Conservation (phyloP, 2,113 vertebrate genomes). For the Chloebia gouldiae region DNA sequence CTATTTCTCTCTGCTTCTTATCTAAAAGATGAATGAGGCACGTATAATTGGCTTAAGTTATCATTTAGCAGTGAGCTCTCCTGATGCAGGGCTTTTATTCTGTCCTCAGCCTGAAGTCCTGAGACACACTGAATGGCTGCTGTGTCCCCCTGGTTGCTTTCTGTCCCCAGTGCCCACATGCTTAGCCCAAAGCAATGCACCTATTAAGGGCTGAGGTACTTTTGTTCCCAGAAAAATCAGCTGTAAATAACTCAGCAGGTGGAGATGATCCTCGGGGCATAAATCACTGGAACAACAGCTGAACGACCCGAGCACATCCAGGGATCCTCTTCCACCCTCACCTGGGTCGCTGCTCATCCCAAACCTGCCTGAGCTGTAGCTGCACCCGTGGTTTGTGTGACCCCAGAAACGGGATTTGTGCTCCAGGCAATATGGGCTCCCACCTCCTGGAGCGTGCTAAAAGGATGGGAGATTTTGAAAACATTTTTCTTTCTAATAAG, state of each 20-base stretch:
- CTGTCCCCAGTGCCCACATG: background rate
- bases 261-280: background rate
- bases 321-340: background rate
- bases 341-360: background rate
- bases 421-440: background rate
- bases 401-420: background rate
- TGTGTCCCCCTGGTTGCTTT: background rate
- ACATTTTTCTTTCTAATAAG: background rate
- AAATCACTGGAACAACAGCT: slow-evolving; percentile 7
- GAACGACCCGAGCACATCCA: background rate
- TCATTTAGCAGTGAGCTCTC: background rate
- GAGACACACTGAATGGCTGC: background rate
- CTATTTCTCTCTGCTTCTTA: slow-evolving; percentile 48
- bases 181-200: background rate
- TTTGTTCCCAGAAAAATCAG: slow-evolving; percentile 29
- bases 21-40: slow-evolving; percentile 62
- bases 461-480: background rate
- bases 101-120: background rate
- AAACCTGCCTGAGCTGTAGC: background rate
- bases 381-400: background rate
- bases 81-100: background rate
- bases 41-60: slow-evolving; percentile 48
- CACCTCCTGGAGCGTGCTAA: background rate
- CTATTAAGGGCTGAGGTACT: background rate
- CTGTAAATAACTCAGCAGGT: slow-evolving; percentile 16